Evolutionary conservation across 1,140 invertebrate genomes (phyloP).

Genomic region (Drosophila orosa): DNA sequence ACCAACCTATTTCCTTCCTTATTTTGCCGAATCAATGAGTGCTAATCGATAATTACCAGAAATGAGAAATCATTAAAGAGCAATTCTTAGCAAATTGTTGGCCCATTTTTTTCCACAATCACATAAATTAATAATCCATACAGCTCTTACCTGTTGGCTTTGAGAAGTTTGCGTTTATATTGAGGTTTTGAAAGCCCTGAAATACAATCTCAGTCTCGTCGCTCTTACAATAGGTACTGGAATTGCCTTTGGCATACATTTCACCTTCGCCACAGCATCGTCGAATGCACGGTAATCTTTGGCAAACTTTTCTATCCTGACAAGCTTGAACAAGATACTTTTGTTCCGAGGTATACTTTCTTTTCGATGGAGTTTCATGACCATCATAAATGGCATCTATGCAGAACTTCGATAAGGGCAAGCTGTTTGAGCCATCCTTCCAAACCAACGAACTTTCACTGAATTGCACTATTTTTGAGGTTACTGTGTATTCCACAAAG

Average conservation of each 20-base stretch:
- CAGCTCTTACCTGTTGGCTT: constrained; percentile 21
- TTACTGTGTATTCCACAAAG: constrained; percentile 21
- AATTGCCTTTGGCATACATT: constrained; percentile 34
- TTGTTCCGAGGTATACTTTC: neutral
- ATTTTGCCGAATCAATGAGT: constrained; percentile 5
- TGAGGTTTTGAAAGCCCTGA: constrained; percentile 32
- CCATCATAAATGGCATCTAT: constrained; percentile 27
- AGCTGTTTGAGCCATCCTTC: constrained; percentile 16
- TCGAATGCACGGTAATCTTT: constrained; percentile 21
- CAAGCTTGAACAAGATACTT: constrained; percentile 23
- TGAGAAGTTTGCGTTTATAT: constrained; percentile 37
- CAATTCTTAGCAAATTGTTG: neutral
- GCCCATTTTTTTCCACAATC: neutral
- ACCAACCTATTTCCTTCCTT: neutral
- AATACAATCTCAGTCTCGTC: constrained; percentile 23
- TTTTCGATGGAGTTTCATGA: neutral
- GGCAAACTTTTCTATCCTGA: constrained; percentile 13
- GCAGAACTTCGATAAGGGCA: constrained; percentile 10
- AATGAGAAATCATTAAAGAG: constrained; percentile 5
- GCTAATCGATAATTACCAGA: constrained; percentile 15
- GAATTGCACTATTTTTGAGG: constrained; percentile 13
- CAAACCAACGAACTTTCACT: constrained; percentile 14
- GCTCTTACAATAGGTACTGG: constrained; percentile 28
- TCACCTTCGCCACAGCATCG: constrained; percentile 34
- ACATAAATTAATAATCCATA: neutral